A percentile compares a stretch with the other conserved stretches of the same genome.
Evolutionary conservation across 2,888 invertebrate genomes (phyloP).

Genomic region (Ganaspis brasiliensis): DNA sequence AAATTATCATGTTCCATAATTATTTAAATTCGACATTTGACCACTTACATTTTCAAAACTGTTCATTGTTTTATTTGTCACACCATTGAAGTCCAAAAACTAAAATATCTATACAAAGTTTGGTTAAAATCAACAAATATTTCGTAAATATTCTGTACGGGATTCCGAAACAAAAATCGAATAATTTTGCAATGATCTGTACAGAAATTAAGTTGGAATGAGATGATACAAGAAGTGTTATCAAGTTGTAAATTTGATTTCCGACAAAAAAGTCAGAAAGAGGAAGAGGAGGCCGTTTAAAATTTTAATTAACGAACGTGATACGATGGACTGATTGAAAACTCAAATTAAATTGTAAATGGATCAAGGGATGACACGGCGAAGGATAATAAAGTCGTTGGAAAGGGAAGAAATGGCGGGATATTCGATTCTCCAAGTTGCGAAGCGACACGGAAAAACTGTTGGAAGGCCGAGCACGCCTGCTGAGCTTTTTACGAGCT

Average conservation of each 20-base stretch:
- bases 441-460: constrained; percentile 57
- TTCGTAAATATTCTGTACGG: too few species aligned
- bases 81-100: too few species aligned
- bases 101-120: too few species aligned
- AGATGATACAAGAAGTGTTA: background rate
- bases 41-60: too few species aligned
- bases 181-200: too few species aligned
- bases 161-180: too few species aligned
- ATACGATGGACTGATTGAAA: constrained; percentile 18
- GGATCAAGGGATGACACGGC: background rate
- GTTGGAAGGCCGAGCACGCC: constrained; percentile 59
- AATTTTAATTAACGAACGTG: constrained; percentile 32
- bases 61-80: too few species aligned
- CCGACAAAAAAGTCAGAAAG: background rate
- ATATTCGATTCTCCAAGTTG: constrained; percentile 33
- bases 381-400: constrained; percentile 32
- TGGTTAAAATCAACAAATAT: too few species aligned
- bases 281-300: background rate
- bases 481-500: constrained; percentile 76
- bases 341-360: constrained; percentile 27
- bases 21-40: too few species aligned
- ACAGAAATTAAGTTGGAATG: too few species aligned
- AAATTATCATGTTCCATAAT: too few species aligned
- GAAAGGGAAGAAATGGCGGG: constrained; percentile 32
- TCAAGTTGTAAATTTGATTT: constrained; percentile 2